phyloP scores from a whole-genome alignment of 1,140 invertebrate species.

The Drosophila obscura region DNA sequence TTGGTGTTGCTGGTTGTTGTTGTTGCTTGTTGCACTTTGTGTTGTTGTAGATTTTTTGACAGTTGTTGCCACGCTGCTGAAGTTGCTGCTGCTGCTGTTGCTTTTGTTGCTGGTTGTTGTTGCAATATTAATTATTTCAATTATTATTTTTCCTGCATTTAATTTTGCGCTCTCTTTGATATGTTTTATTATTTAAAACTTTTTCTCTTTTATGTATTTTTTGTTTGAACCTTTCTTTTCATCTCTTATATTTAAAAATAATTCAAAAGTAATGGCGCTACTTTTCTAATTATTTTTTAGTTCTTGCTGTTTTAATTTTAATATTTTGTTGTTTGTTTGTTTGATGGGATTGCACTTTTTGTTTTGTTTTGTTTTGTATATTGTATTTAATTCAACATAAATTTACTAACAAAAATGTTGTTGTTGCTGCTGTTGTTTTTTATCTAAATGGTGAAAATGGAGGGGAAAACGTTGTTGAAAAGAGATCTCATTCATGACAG shows the following conservation, averaged over 20 bases:
- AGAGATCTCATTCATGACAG: slow-evolving; percentile 43
- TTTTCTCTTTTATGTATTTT: slow-evolving; percentile 4
- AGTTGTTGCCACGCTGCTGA: slow-evolving; percentile 56
- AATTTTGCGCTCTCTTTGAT: slow-evolving; percentile 65
- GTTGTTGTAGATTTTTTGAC: slow-evolving; percentile 58
- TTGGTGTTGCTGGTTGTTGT: slow-evolving; percentile 29
- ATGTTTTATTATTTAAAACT: slow-evolving; percentile 66
- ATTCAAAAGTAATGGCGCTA: slow-evolving; percentile 76
- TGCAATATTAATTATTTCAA: slow-evolving; percentile 62
- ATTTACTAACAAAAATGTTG: slow-evolving; percentile 78
- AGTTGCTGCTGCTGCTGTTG: slow-evolving; percentile 31
- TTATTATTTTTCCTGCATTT: slow-evolving; percentile 55
- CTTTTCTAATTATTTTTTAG: slow-evolving; percentile 77
- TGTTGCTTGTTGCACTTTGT: slow-evolving; percentile 57
- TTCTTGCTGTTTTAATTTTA: slow-evolving; percentile 44
- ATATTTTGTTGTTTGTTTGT: slow-evolving; percentile 47
- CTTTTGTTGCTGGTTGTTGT: no score
- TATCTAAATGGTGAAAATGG: slow-evolving; percentile 62
- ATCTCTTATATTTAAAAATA: slow-evolving; percentile 64
- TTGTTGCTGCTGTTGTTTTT: slow-evolving; percentile 61
- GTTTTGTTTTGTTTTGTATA: slow-evolving; percentile 37
- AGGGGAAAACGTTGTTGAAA: slow-evolving; percentile 32
- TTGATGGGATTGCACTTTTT: slow-evolving; percentile 74
- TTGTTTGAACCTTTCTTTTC: slow-evolving; percentile 36
- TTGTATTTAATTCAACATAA: slow-evolving; percentile 74